Conservation (phyloP, 2,888 invertebrate genomes). For the Mylabris sibirica region DNA sequence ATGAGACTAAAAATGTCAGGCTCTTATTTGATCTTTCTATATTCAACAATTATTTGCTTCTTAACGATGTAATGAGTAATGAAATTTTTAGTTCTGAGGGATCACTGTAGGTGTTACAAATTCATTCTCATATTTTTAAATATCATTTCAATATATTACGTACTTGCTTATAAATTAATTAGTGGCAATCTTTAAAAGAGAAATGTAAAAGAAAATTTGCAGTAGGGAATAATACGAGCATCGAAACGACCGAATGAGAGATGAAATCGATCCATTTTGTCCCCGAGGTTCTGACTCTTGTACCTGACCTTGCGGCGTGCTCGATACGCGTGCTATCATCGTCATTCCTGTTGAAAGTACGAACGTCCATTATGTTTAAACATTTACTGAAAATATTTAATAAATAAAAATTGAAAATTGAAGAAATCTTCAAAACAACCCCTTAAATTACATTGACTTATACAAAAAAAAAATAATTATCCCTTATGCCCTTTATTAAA, state of each 20-base stretch:
- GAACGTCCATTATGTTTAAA: background rate
- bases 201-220: background rate
- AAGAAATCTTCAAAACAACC: background rate
- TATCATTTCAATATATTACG: background rate
- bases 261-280: slow-evolving; percentile 49
- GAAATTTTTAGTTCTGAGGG: background rate
- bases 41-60: slow-evolving; percentile 24
- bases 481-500: no score
- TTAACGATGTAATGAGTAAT: background rate
- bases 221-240: background rate
- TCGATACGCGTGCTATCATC: slow-evolving; percentile 3
- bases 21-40: background rate
- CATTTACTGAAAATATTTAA: background rate
- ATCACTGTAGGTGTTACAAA: background rate
- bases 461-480: no score
- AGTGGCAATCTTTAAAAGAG: background rate
- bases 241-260: slow-evolving; percentile 34
- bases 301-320: slow-evolving; percentile 42
- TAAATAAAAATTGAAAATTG: background rate
- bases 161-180: background rate
- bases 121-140: background rate
- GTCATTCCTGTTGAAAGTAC: slow-evolving; percentile 13
- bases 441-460: background rate
- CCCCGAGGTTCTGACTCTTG: slow-evolving; percentile 44
- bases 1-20: slow-evolving; percentile 54